Percentiles rank a stretch among this genome's conserved stretches.
phyloP scores from a whole-genome alignment of 2,113 vertebrate genomes.

The Brienomyrus brachyistius region DNA sequence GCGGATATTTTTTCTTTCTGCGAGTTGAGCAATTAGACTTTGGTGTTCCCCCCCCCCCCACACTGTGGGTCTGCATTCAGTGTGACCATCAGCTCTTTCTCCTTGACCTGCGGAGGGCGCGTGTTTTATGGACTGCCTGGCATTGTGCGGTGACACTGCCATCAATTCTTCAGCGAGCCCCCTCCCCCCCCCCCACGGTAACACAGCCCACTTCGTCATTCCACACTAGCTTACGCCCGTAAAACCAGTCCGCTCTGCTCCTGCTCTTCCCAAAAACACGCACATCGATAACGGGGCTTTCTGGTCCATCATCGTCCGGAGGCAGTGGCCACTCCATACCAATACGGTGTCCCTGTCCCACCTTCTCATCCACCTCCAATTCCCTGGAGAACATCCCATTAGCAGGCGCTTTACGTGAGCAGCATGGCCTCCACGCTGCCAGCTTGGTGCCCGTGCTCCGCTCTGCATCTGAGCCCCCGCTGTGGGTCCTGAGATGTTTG shows the following conservation, averaged over 20 bases:
- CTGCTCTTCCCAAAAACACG: background rate
- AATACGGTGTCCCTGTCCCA: background rate
- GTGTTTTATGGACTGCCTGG: conserved; percentile 3
- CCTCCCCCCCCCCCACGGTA: background rate
- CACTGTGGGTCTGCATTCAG: background rate
- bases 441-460: background rate
- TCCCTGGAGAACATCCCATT: background rate
- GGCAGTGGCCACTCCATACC: background rate
- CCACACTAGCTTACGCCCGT: background rate
- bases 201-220: background rate
- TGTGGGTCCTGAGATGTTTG: background rate
- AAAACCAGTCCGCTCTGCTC: background rate
- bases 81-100: background rate
- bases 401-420: background rate
- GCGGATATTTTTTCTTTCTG: background rate
- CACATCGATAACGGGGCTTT: background rate
- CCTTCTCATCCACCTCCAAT: background rate
- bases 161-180: background rate
- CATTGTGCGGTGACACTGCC: background rate
- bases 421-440: background rate
- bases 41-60: background rate
- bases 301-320: background rate
- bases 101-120: background rate
- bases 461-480: background rate
- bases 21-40: background rate